Percentiles rank a stretch among this genome's conserved stretches.
Conservation (phyloP, 2,888 invertebrate species). For the Macaria notata region DNA sequence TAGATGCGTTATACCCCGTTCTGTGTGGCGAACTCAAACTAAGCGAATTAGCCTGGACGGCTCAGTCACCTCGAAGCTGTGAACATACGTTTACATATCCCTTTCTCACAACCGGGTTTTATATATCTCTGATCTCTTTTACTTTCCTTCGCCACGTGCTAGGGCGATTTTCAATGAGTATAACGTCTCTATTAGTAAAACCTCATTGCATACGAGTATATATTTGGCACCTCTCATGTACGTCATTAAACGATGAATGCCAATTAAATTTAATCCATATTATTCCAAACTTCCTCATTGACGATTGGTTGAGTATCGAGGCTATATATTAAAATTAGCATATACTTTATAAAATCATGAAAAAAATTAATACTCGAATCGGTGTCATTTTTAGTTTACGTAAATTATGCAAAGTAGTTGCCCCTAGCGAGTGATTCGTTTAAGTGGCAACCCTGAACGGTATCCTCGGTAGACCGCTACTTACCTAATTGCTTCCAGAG, state of each 20-base stretch:
- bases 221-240: slow-evolving; percentile 6
- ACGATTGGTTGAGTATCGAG: slow-evolving; percentile 22
- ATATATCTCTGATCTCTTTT: too few relatives aligned
- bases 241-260: slow-evolving; percentile 1
- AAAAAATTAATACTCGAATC: slow-evolving; percentile 36
- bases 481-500: slow-evolving; percentile 61
- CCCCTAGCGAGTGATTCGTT: slow-evolving; percentile 17
- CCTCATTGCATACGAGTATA: background rate
- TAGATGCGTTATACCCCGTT: too few relatives aligned
- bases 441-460: slow-evolving; percentile 24
- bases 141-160: too few relatives aligned
- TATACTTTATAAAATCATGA: slow-evolving; percentile 41
- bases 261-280: slow-evolving; percentile 17
- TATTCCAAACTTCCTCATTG: slow-evolving; percentile 31
- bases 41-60: too few relatives aligned
- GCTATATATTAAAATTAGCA: slow-evolving; percentile 44
- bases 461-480: slow-evolving; percentile 50
- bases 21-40: too few relatives aligned
- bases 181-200: too few relatives aligned
- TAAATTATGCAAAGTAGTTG: slow-evolving; percentile 48
- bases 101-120: too few relatives aligned
- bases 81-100: too few relatives aligned
- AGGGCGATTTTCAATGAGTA: too few relatives aligned
- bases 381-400: slow-evolving; percentile 62
- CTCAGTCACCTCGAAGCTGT: too few relatives aligned